phyloP scores from a whole-genome alignment of 2,888 invertebrate genomes.

The Cactoblastis cactorum region DNA sequence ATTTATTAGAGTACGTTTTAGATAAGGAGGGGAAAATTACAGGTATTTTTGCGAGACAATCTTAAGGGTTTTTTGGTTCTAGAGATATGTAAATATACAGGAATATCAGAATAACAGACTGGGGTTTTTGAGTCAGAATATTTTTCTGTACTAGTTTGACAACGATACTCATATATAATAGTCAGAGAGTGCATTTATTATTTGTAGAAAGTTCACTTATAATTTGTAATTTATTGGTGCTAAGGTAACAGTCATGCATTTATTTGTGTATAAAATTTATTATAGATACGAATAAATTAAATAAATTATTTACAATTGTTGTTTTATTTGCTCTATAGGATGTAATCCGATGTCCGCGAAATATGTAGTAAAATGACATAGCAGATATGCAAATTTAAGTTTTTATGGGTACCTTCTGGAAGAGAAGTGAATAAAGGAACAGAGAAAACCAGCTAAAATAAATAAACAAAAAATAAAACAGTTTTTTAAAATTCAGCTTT shows the following conservation, averaged over 20 bases:
- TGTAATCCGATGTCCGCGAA: no score
- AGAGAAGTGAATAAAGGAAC: no score
- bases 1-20: slow-evolving; percentile 4
- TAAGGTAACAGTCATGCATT: slow-evolving; percentile 32
- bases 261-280: slow-evolving; percentile 10
- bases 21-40: not conserved
- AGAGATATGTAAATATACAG: not conserved
- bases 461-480: not conserved
- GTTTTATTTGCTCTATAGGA: not conserved
- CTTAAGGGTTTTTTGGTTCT: not conserved
- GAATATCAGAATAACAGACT: not conserved
- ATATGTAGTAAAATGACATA: no score
- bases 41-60: not conserved
- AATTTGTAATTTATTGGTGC: slow-evolving; percentile 56
- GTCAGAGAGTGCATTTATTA: slow-evolving; percentile 73
- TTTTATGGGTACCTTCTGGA: no score
- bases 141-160: slow-evolving; percentile 25
- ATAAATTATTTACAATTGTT: not conserved
- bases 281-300: not conserved
- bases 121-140: not conserved
- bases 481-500: not conserved
- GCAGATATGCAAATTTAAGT: no score
- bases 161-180: slow-evolving; percentile 64
- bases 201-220: slow-evolving; percentile 68
- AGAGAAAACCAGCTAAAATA: no score